Conservation (phyloP, 2,113 vertebrate species). For the Rhodinocichla rosea region DNA sequence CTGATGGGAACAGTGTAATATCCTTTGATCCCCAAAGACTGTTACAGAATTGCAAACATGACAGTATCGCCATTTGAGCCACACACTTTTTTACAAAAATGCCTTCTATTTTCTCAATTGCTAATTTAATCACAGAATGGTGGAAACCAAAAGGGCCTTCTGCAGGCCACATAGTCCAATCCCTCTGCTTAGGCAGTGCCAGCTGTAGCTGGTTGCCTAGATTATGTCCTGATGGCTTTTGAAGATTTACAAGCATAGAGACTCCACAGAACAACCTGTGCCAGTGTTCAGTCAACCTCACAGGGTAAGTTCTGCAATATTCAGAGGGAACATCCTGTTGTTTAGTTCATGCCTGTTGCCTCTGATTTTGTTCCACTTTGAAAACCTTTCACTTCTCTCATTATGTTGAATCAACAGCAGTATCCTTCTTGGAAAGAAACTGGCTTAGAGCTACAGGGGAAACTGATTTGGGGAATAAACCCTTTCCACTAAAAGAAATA, state of each 20-base stretch:
- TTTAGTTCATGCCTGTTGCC: background rate
- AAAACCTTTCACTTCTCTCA: background rate
- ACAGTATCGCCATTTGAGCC: background rate
- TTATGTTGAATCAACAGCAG: background rate
- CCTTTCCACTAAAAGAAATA: background rate
- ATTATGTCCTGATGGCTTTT: background rate
- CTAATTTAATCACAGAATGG: background rate
- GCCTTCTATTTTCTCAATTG: background rate
- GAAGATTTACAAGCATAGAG: background rate
- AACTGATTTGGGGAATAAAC: background rate
- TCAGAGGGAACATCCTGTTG: background rate
- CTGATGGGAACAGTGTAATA: background rate
- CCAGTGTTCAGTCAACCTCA: fast-evolving
- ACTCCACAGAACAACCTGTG: background rate
- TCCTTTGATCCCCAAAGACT: background rate
- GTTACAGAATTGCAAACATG: background rate
- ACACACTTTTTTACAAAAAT: background rate
- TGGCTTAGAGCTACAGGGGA: background rate
- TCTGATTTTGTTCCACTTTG: background rate
- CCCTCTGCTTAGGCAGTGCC: background rate
- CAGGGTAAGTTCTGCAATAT: background rate
- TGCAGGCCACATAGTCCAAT: background rate
- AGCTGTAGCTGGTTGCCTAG: background rate
- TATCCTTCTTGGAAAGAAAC: background rate
- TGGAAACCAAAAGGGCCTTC: background rate